phyloP scores from a whole-genome alignment of 1,140 invertebrate species.

The Drosophila repleta region DNA sequence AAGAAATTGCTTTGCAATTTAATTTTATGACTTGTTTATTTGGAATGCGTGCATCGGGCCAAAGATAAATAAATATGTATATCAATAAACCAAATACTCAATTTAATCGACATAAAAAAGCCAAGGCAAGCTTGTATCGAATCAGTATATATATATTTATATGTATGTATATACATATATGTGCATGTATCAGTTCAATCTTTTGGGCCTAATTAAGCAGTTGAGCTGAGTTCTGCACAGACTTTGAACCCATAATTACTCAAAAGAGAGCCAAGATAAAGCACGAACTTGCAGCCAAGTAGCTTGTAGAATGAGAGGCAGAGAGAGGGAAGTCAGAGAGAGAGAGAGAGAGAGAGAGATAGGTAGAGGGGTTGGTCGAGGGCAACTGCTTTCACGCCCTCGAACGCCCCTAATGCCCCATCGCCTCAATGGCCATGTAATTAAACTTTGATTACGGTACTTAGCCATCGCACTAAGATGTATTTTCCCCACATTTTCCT shows the following conservation, averaged over 20 bases:
- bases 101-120: conserved; percentile 12
- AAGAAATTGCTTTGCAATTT: conserved; percentile 51
- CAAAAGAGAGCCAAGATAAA: conserved; percentile 67
- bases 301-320: conserved; percentile 2
- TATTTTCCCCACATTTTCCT: conserved; percentile 28
- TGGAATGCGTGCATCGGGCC: conserved; percentile 23
- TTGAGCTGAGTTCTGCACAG: conserved; percentile 57
- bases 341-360: too few species aligned
- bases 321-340: not conserved
- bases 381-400: conserved; percentile 15
- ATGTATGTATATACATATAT: not conserved
- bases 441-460: conserved; percentile 82
- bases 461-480: conserved; percentile 72
- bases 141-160: conserved; percentile 5
- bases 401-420: conserved; percentile 22
- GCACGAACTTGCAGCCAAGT: conserved; percentile 51
- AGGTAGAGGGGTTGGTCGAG: not conserved
- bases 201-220: conserved; percentile 68
- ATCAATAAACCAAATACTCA: conserved; percentile 21
- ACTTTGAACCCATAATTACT: conserved; percentile 74
- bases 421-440: conserved; percentile 76
- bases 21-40: conserved; percentile 60
- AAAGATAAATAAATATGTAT: conserved; percentile 25
- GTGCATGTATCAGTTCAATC: conserved; percentile 5
- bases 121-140: not conserved